Evolutionary conservation across 2,797 vertebrate genomes (phyloP), one percentile per base, ranked within the genome.

Genomic region (Coranthus polyacanthus): DNA sequence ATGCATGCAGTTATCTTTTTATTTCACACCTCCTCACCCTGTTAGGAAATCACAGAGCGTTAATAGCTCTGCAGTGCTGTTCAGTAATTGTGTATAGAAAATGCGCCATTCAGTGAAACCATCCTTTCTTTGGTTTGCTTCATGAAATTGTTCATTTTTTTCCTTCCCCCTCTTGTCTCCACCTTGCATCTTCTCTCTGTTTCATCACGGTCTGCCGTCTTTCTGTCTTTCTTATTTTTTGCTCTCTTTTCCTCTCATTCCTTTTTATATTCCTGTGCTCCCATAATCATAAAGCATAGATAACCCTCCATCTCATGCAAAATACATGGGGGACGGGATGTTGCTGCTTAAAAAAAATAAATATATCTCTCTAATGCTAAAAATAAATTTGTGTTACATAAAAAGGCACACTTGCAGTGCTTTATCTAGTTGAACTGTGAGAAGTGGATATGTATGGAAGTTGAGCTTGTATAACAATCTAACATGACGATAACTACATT

Each of bases 351-450:
- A 78, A 62, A 32, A 9, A 62, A 70, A 73, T 59, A 75, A 70
- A 86, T 53, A 66, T 49, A 61, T 72, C 72, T 56, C 22, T 60
- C 39, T 51, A 43, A 57, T 47, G 71, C 70, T 82, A 82, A 82
- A 78, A 79, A 77, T 73, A 79, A 43, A 78, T 59, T 37, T 53
- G 54, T 65, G 59, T 72, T 72, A 67, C 58, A 77, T 77, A 78
- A 74, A 79, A 53, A 51, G 16, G 59, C 54, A 60, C 49, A 39
- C 3, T 64, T 71, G 58, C 24, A 50, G 62, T 2, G 51, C 61
- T 70, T 66, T 51, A 18, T 58, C 8, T 13, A 13, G 16, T 43
- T 59, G 26, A 34, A 10, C 41, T 29, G 26, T 18, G 18, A 47
- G 39, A 46, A 67, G 15, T 42, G n/a, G 32, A 47, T 47, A 29